These are phyloP conservation scores for Equus przewalskii DNA, from an alignment of 2,113 vertebrate species.

Conservation along the genomic window DNA sequence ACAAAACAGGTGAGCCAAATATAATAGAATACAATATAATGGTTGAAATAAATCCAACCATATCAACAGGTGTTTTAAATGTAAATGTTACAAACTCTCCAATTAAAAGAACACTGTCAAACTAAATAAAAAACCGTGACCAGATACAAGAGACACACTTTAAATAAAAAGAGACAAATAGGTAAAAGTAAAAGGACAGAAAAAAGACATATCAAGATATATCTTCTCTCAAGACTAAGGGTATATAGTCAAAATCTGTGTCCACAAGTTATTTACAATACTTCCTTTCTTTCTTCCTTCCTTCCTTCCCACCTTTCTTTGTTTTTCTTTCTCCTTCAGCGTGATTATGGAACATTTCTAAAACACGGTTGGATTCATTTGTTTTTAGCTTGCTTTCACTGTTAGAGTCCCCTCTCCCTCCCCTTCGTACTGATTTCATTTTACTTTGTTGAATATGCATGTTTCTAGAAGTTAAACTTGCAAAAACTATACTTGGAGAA, in stretches of 20 bases:
- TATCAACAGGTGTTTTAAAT: not conserved
- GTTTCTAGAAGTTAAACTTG: not conserved
- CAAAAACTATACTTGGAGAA: not conserved
- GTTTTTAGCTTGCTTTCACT: not conserved
- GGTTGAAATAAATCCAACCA: not conserved
- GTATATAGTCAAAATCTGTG: not conserved
- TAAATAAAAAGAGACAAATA: slow-evolving; percentile 15
- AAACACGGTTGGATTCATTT: not conserved
- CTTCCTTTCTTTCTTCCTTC: not conserved
- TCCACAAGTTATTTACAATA: not conserved
- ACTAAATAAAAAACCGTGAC: not conserved
- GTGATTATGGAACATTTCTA: not conserved
- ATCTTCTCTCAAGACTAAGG: not conserved
- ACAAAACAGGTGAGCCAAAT: not conserved
- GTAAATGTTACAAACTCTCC: not conserved
- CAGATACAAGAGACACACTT: not conserved
- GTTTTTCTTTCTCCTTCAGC: not conserved
- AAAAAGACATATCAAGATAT: not conserved
- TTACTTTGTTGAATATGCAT: not conserved
- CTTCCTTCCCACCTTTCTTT: too few species aligned
- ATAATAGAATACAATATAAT: not conserved
- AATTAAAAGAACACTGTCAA: not conserved
- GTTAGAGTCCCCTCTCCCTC: not conserved
- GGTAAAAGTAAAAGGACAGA: not conserved
- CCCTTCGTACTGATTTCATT: not conserved